Evolutionary conservation across 2,888 invertebrate genomes (phyloP), one percentile per base, ranked within the genome.

Genomic region (Pyrrhia umbra): DNA sequence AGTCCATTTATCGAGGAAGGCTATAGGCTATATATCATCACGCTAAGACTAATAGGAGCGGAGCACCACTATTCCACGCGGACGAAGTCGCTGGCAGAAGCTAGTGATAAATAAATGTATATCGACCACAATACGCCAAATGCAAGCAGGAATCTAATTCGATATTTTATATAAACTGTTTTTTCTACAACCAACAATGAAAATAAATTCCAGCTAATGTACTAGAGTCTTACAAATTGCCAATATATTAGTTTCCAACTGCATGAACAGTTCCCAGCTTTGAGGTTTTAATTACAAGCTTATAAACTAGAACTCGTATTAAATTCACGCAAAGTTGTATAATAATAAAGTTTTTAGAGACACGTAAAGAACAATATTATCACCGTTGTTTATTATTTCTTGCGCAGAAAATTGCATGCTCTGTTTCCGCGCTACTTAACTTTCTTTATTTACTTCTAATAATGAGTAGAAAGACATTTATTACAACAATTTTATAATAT

Each of bases 261-360:
- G 18, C 27, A 49, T 45, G 27, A 30, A 34, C 8, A 64, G 16
- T 40, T 27, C n/a, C 39, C 10, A 39, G 45, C 43, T 30, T 34
- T 5, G 16, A 50, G 68, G 40, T 50, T 67, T 67, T 60, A 67
- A 68, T 60, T 67, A 51, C 40, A 34, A 60, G 68, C 50, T 68
- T 60, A 27, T 55, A 58, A 66, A 67, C 47, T 67, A 34, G 23
- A 40, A 43, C 9, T 23, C 23, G 18, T 20, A 25, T 25, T 39
- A 39, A 23, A 45, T 39, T n/a, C 16, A 40, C 16, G 5, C 37
- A 51, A 68, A 68, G 46, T 67, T 50, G 39, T 60, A 47, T 67
- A 23, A 16, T 60, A 56, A 55, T 40, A 47, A 68, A 68, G 47
- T 66, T 34, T 50, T 27, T n/a, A 5, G 2, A 16, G 43, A 25